Evolutionary conservation across 2,113 vertebrate genomes (phyloP), one percentile per base, ranked within the genome.

Genomic region (Heliornis fulica): DNA sequence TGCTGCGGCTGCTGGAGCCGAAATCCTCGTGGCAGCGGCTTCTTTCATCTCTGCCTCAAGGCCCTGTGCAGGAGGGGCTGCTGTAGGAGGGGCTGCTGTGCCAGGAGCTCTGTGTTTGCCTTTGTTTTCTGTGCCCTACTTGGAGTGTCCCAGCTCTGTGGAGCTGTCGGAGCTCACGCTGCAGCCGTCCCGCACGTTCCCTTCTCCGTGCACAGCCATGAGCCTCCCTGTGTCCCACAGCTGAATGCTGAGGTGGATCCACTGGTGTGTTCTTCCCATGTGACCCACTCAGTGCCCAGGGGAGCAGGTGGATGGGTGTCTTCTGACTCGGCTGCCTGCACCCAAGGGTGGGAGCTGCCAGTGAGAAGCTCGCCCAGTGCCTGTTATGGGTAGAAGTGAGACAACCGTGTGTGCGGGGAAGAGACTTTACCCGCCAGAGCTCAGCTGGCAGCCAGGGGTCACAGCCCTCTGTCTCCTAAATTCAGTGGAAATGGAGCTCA

Each of bases 171-270:
- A 25, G 66, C 48, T 36, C n/a, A 45, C 3, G 1, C 61, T 76
- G 79, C 63, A 9, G 13, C 36, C 11, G 0, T 8, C 15, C 1
- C 13, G 51, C 21, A 0, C 2, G 0, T 28, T 60, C 9, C 40
- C 59, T 53, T 34, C n/a, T 83, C 46, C 0, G 0, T 19, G 68
- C 38, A 1, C 19, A 29, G 63, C 41, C 13, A 2, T 2, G 1
- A 45, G 5, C 45, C n/a, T 29, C 31, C 17, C 26, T 36, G 38
- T 60, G 1, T 8, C 28, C 10, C 2, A 7, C 4, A 28, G 18
- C 72, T 13, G 50, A 25, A 29, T 1, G 26, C 43, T 36, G 60
- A 41, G 46, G 38, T 61, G 32, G 3, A 0, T 25, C 48, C n/a
- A 57, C 64, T 29, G 0, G 3, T 6, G 21, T 3, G 1, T 36